These are phyloP conservation scores for Actinostola sp. DNA, from an alignment of 92 coral and sea anemone species.

Conservation along the genomic window DNA sequence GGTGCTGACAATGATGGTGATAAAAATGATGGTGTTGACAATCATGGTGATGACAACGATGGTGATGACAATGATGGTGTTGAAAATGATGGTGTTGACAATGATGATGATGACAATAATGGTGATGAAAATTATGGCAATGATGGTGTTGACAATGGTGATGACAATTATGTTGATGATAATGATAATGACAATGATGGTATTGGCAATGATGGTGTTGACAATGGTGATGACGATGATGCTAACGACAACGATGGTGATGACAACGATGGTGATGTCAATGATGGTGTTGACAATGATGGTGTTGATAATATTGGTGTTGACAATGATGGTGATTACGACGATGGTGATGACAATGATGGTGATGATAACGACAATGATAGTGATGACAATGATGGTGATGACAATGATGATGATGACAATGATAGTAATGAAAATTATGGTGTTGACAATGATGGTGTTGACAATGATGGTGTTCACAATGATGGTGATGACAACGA, in stretches of 20 bases:
- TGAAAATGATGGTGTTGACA: neutral
- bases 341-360: neutral
- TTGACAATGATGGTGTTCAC: too few relatives aligned
- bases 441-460: too few relatives aligned
- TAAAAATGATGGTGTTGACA: neutral
- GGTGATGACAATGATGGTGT: neutral
- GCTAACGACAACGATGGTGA: neutral
- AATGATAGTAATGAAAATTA: too few relatives aligned
- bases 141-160: neutral
- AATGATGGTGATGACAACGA: too few relatives aligned
- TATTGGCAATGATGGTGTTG: neutral
- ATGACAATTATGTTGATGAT: neutral
- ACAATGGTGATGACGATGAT: neutral
- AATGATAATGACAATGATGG: neutral
- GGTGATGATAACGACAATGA: too few relatives aligned
- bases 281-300: slow-evolving; percentile 1
- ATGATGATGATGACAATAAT: too few relatives aligned
- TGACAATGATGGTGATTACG: neutral
- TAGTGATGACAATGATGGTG: too few relatives aligned
- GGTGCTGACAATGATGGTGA: neutral
- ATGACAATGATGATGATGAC: too few relatives aligned
- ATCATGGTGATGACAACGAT: neutral
- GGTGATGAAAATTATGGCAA: too few relatives aligned
- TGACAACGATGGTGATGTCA: neutral
- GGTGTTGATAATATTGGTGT: neutral